phyloP scores from a whole-genome alignment of 2,888 invertebrate species.

The Euzophera pinguis region DNA sequence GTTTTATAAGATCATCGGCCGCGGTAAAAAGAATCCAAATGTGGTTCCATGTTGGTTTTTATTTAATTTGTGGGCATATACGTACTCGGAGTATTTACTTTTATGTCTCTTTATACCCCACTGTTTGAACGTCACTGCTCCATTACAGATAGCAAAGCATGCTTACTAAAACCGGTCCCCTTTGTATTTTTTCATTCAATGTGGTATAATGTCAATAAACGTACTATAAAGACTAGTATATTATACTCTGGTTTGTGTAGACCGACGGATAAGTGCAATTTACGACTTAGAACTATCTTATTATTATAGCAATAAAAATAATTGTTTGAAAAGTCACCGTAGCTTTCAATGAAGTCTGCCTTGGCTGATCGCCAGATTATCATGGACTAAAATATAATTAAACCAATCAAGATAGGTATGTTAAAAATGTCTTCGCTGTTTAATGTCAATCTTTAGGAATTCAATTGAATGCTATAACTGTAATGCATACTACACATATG shows the following conservation, averaged over 20 bases:
- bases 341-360: too few relatives aligned
- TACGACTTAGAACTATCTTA: constrained; percentile 3
- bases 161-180: constrained; percentile 11
- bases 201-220: neutral
- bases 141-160: constrained; percentile 20
- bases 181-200: neutral
- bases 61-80: constrained; percentile 19
- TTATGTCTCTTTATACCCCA: constrained; percentile 27
- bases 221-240: neutral
- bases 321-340: too few relatives aligned
- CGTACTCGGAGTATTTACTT: constrained; percentile 29
- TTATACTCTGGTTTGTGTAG: neutral
- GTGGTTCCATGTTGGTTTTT: constrained; percentile 10
- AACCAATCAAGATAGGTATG: neutral
- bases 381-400: neutral
- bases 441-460: too few relatives aligned
- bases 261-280: neutral
- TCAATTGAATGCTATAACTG: too few relatives aligned
- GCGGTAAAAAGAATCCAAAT: constrained; percentile 4
- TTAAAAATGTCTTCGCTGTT: too few relatives aligned
- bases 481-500: too few relatives aligned
- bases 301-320: neutral
- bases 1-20: constrained; percentile 14
- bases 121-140: constrained; percentile 27
- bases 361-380: neutral